Evolutionary conservation across 2,888 invertebrate genomes (phyloP), one percentile per base, ranked within the genome.

Genomic region (Halictus ligatus): DNA sequence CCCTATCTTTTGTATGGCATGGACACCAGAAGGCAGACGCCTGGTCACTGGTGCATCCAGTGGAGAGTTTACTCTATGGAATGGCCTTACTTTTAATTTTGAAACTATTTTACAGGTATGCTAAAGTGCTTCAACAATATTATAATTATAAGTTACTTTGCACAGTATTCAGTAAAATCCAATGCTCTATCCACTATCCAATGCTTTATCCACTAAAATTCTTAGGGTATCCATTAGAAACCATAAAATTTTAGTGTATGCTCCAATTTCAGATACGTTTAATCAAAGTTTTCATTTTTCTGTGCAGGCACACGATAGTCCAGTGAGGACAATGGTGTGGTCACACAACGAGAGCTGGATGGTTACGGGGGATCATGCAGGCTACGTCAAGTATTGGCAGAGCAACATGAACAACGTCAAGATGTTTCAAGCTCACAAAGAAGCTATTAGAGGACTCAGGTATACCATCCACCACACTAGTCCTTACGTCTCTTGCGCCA

Each of bases 361-460:
- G 99, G 98, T 99, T 86, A 99, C 99, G 0, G 99, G 99, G 40
- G 99, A 99, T 96, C 99, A 99, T 95, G 98, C 98, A 78, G 99
- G 99, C 85, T 99, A 98, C 95, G 99, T 99, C 89, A 99, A 99
- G 95, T 99, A 99, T 96, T 99, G 99, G 99, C 99, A 99, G 96
- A 99, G 99, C 92, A 99, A 99, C 96, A 99, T 99, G 99, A 99
- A 99, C 96, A 99, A 99, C 96, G 99, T 99, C 83, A 99, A 99
- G 97, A 99, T 99, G 99, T 99, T 99, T 96, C 99, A 99, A 96
- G 99, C 99, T 82, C 99, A 99, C 96, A 99, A 99, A 97, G 99
- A 99, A 96, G 98, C 99, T 90, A 98, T 99, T 93, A 97, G 99
- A 96, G 99, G 99, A 96, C 98, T 99, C 96, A 98, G 98, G 98